Conservation (phyloP, 2,888 invertebrate genomes). For the Watsonalla binaria region DNA sequence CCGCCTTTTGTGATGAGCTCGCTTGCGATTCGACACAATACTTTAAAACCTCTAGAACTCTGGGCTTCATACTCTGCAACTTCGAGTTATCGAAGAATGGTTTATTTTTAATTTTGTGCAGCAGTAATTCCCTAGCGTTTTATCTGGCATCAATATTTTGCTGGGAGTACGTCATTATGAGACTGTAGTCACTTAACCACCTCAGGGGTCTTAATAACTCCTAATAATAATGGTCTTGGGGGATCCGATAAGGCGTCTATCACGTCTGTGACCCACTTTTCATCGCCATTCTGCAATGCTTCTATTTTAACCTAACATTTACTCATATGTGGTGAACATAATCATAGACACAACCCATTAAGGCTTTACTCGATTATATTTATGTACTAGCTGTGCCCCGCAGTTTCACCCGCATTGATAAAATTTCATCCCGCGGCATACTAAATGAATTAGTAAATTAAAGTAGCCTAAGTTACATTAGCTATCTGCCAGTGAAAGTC, state of each 20-base stretch:
- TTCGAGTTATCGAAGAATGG: not conserved
- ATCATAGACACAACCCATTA: no score
- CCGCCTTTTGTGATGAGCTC: slow-evolving; percentile 6
- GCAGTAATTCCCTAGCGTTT: not conserved
- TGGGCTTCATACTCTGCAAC: not conserved
- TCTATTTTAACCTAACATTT: no score
- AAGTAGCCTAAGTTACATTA: no score
- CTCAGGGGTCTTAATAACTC: not conserved
- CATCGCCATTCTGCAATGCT: not conserved
- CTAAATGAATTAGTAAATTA: no score
- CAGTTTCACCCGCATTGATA: no score
- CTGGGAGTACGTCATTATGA: not conserved
- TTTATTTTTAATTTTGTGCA: not conserved
- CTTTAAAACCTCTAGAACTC: slow-evolving; percentile 1
- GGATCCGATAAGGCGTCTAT: not conserved
- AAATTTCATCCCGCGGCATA: no score
- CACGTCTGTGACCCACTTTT: not conserved
- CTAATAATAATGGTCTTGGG: not conserved
- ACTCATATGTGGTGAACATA: no score
- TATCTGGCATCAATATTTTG: not conserved
- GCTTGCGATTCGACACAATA: slow-evolving; percentile 4
- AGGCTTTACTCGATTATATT: no score
- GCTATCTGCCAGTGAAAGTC: no score
- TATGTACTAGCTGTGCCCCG: no score
- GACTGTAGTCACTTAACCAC: not conserved